Conservation (phyloP, 2,113 vertebrate genomes). For the Clarias magur region DNA sequence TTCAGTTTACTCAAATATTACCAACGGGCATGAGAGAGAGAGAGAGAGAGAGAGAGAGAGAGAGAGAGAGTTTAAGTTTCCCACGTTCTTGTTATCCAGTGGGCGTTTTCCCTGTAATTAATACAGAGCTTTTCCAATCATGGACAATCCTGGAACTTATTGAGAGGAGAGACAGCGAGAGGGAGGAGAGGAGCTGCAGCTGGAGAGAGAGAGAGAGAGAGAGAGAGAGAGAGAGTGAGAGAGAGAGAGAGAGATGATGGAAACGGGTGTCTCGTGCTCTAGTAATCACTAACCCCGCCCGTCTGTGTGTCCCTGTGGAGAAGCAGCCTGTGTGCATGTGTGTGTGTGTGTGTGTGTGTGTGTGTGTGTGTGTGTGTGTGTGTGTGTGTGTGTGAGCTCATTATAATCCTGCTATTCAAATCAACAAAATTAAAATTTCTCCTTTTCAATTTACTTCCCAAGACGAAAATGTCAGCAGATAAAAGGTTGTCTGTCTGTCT, state of each 20-base stretch:
- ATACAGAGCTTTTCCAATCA: constrained; percentile 22
- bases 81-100: not conserved
- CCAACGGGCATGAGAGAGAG: not conserved
- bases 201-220: constrained; percentile 4
- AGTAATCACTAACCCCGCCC: constrained; percentile 13
- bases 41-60: too few species aligned
- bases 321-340: not conserved
- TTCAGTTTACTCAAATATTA: not conserved
- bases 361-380: constrained; percentile 15
- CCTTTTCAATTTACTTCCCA: constrained; percentile 41
- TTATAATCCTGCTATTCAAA: constrained; percentile 39
- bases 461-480: constrained; percentile 41
- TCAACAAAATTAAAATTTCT: constrained; percentile 48
- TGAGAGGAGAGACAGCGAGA: constrained; percentile 10
- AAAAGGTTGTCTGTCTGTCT: not conserved
- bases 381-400: constrained; percentile 23
- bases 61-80: not conserved
- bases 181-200: constrained; percentile 17
- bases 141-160: not conserved
- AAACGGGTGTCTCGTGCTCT: not conserved
- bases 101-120: constrained; percentile 18
- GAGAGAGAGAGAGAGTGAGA: not conserved
- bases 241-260: constrained; percentile 1
- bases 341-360: constrained; percentile 4
- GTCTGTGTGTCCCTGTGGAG: not conserved